These are phyloP conservation scores for Ginglymostoma cirratum DNA, from an alignment of 2,113 vertebrate genomes.

Conservation along the genomic window DNA sequence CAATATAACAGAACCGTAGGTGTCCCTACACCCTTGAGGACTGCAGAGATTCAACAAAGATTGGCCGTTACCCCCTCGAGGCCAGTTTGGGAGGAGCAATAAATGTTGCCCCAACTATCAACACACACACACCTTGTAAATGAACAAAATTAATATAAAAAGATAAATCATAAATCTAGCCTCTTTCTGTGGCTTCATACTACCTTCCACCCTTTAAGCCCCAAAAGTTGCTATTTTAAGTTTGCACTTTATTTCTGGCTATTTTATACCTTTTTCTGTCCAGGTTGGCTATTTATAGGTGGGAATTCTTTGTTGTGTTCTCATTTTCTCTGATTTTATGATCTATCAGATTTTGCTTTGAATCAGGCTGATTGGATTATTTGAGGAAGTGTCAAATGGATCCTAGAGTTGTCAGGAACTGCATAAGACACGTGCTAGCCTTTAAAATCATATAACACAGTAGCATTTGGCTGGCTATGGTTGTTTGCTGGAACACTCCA, in stretches of 20 bases:
- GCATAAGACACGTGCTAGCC: not conserved
- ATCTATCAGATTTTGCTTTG: not conserved
- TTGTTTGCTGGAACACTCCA: not conserved
- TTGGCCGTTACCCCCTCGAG: too few species aligned
- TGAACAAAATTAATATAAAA: not conserved
- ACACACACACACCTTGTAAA: too few species aligned
- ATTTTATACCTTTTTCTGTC: not conserved
- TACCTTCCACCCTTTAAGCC: not conserved
- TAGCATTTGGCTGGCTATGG: not conserved
- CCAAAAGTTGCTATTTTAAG: not conserved
- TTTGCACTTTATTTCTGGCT: not conserved
- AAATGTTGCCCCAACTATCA: too few species aligned
- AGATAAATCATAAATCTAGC: not conserved
- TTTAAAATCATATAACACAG: not conserved
- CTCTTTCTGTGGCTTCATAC: not conserved
- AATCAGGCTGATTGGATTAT: not conserved
- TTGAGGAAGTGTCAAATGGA: not conserved
- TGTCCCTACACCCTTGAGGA: too few species aligned
- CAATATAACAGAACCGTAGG: too few species aligned
- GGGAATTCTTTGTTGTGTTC: not conserved
- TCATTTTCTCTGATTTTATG: not conserved
- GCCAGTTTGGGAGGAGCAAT: too few species aligned
- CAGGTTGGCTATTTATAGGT: not conserved
- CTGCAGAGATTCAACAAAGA: too few species aligned
- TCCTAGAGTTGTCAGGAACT: not conserved